phyloP scores from a whole-genome alignment of 2,113 vertebrate species.

The Aptenodytes forsteri region DNA sequence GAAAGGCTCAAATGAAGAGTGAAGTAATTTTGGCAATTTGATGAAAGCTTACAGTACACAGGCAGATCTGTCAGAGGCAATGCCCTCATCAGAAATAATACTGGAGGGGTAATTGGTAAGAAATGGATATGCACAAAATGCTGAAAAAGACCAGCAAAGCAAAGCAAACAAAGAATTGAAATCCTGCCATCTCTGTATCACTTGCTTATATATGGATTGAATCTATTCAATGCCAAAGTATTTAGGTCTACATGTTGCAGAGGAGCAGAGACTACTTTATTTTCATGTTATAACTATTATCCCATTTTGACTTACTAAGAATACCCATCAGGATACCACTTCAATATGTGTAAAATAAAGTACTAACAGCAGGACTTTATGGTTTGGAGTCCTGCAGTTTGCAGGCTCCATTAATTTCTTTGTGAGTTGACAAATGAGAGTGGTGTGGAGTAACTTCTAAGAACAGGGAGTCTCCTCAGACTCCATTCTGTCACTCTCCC shows the following conservation, averaged over 20 bases:
- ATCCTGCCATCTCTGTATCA: background rate
- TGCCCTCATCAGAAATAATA: background rate
- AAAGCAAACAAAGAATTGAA: background rate
- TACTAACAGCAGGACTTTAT: background rate
- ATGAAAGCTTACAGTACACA: background rate
- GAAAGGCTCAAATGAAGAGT: background rate
- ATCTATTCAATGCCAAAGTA: background rate
- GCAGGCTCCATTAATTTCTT: background rate
- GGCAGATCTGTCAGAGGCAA: background rate
- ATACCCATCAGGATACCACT: background rate
- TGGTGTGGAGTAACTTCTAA: background rate
- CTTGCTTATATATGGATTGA: background rate
- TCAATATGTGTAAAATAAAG: background rate
- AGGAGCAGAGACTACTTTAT: background rate
- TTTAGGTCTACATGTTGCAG: background rate
- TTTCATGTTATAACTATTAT: background rate
- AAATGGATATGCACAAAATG: slow-evolving; percentile 4
- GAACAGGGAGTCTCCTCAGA: background rate
- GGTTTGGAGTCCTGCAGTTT: background rate
- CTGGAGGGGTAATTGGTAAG: background rate
- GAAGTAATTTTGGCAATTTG: slow-evolving; percentile 3
- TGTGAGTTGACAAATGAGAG: background rate
- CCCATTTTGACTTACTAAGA: background rate
- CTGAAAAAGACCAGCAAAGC: background rate
- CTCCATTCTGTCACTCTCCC: background rate